These are phyloP conservation scores for Procambarus clarkii DNA, from an alignment of 1,140 invertebrate species.

Conservation along the genomic window DNA sequence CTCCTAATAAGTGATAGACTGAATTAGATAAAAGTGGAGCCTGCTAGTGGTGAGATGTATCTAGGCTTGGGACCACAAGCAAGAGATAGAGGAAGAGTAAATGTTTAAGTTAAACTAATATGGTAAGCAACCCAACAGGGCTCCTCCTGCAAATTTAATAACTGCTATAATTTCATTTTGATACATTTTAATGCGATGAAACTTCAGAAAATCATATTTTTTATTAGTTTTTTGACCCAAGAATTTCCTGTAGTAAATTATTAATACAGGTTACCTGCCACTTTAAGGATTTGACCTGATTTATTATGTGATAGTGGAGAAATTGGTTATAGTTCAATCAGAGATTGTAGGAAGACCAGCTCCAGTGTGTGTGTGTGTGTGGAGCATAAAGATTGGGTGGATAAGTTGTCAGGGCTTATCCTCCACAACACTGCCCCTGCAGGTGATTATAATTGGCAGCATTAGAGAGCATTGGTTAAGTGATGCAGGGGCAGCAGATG, in stretches of 20 bases:
- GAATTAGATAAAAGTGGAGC: constrained; percentile 18
- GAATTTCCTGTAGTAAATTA: not conserved
- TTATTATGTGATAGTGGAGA: not conserved
- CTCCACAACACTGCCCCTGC: constrained; percentile 30
- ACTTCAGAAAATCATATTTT: not conserved
- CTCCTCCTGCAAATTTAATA: not conserved
- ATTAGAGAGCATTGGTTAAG: constrained; percentile 57
- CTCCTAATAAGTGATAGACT: constrained; percentile 37
- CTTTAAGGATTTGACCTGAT: not conserved
- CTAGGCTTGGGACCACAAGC: not conserved
- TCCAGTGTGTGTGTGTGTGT: not conserved
- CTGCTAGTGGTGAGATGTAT: constrained; percentile 26
- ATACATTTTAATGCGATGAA: constrained; percentile 2
- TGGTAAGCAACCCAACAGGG: not conserved
- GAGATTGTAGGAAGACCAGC: not conserved
- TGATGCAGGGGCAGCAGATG: constrained; percentile 39
- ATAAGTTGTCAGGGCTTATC: not conserved
- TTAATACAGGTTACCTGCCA: not conserved
- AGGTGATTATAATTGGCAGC: constrained; percentile 30
- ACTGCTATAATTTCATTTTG: not conserved
- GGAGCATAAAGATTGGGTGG: not conserved
- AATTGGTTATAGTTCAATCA: not conserved
- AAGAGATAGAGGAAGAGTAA: not conserved
- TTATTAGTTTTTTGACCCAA: not conserved
- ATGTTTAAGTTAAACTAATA: not conserved